Evolutionary conservation across 1,140 invertebrate species (phyloP).

Genomic region (Choristoneura fumiferana): DNA sequence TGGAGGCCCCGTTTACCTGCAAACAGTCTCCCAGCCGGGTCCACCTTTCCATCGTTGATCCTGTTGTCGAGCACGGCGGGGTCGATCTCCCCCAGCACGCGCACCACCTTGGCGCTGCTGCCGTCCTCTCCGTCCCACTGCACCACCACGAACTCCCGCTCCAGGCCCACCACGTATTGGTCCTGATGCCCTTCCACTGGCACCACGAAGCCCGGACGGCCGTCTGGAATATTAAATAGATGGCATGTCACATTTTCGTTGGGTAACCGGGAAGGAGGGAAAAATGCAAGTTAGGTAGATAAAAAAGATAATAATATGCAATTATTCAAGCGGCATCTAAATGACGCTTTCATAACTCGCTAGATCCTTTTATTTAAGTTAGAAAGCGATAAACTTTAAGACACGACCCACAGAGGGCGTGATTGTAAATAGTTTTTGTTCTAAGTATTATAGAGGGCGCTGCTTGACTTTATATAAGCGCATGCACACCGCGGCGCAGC

Average conservation of each 20-base stretch:
- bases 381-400: too few relatives aligned
- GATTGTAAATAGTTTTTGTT: too few relatives aligned
- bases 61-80: conserved; percentile 79
- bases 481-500: too few relatives aligned
- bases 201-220: conserved; percentile 81
- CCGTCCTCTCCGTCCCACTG: conserved; percentile 83
- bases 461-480: too few relatives aligned
- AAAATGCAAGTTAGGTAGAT: too few relatives aligned
- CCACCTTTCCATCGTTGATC: conserved; percentile 93
- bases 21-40: conserved; percentile 88
- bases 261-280: too few relatives aligned
- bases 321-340: too few relatives aligned
- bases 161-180: conserved; percentile 83
- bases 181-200: conserved; percentile 82
- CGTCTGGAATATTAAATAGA: conserved; percentile 34
- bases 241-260: neutral
- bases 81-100: conserved; percentile 82
- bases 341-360: too few relatives aligned
- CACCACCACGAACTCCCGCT: conserved; percentile 81
- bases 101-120: conserved; percentile 67
- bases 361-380: too few relatives aligned
- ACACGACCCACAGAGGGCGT: too few relatives aligned
- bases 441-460: too few relatives aligned
- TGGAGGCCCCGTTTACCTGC: conserved; percentile 81
- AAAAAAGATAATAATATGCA: too few relatives aligned